A percentile compares a stretch with the other conserved stretches of the same genome.
Conservation (phyloP, 2,888 invertebrate genomes). For the Diarsia mendica region DNA sequence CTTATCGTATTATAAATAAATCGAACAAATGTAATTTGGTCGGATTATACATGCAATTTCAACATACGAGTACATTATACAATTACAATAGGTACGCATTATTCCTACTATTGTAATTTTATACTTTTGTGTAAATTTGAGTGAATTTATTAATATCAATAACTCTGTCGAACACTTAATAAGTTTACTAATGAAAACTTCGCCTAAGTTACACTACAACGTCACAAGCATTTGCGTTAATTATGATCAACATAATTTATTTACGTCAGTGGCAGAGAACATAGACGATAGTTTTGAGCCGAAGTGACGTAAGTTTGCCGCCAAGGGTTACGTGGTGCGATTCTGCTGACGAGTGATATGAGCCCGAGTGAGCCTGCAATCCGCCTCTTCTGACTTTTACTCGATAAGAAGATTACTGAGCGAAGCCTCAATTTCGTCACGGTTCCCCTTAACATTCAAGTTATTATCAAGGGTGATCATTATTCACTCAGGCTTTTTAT, state of each 20-base stretch:
- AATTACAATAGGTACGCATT: neutral
- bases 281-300: constrained; percentile 16
- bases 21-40: neutral
- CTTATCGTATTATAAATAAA: neutral
- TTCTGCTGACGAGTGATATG: constrained; percentile 63
- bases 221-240: neutral
- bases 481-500: constrained; percentile 54
- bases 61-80: too few species aligned
- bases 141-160: neutral
- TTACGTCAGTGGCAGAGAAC: constrained; percentile 1
- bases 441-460: constrained; percentile 24
- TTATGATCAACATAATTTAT: neutral
- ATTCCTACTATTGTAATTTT: neutral
- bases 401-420: constrained; percentile 66
- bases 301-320: constrained; percentile 22
- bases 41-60: neutral
- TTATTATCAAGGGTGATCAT: constrained; percentile 56
- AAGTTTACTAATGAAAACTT: constrained; percentile 5
- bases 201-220: neutral
- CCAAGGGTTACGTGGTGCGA: constrained; percentile 12
- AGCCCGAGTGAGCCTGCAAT: constrained; percentile 48
- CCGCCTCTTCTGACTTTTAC: constrained; percentile 43
- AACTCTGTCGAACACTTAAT: neutral
- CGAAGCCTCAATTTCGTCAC: constrained; percentile 51
- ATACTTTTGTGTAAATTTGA: neutral